A percentile compares a stretch with the other conserved stretches of the same genome.
Evolutionary conservation across 2,113 vertebrate species (phyloP).

Genomic region (Lonchura striata): DNA sequence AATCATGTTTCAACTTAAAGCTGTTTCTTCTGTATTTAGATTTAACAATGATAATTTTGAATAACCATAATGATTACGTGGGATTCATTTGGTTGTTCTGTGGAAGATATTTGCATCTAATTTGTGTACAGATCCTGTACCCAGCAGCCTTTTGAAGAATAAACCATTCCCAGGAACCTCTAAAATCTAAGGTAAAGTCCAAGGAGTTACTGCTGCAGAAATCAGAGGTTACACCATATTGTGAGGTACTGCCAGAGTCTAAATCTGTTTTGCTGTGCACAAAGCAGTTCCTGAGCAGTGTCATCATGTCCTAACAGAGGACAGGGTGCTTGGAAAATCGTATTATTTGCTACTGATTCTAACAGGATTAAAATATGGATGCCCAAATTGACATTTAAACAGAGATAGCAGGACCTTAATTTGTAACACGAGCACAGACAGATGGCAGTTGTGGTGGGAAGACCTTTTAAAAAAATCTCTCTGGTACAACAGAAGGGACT

Average conservation of each 20-base stretch:
- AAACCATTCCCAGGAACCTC: neutral
- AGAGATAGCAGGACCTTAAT: conserved; percentile 40
- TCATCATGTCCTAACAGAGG: neutral
- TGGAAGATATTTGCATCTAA: neutral
- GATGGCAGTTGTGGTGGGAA: conserved; percentile 45
- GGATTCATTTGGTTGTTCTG: neutral
- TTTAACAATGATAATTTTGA: neutral
- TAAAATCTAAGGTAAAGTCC: neutral
- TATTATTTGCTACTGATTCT: neutral
- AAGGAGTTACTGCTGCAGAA: neutral
- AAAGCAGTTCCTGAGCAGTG: neutral
- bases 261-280: neutral
- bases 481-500: conserved; percentile 41
- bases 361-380: neutral
- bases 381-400: conserved; percentile 41
- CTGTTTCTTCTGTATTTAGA: neutral
- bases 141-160: neutral
- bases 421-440: conserved; percentile 19
- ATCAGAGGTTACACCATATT: neutral
- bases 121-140: neutral
- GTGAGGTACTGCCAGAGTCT: neutral
- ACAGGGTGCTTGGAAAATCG: neutral
- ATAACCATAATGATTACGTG: neutral
- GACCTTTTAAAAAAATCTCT: conserved; percentile 54
- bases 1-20: neutral